A percentile compares a stretch with the other conserved stretches of the same genome.
phyloP scores from a whole-genome alignment of 1,140 invertebrate genomes.

The Agrilus planipennis region DNA sequence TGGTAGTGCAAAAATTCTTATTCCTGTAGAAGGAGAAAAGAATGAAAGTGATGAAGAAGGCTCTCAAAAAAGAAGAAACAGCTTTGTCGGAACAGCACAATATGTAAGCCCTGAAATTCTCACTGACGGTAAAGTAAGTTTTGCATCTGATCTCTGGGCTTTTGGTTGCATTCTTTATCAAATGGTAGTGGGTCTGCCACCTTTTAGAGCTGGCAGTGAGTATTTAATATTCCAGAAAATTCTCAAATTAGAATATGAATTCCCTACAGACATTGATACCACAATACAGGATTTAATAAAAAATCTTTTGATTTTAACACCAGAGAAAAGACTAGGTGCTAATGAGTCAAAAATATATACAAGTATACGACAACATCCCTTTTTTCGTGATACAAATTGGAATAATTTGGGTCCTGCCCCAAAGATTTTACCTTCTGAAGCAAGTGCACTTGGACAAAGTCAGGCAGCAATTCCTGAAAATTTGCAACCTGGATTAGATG shows the following conservation, averaged over 20 bases:
- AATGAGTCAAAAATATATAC: conserved; percentile 62
- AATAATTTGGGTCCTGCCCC: conserved; percentile 75
- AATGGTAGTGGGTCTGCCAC: conserved; percentile 86
- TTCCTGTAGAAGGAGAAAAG: conserved; percentile 14
- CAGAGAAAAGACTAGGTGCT: conserved; percentile 72
- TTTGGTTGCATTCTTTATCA: conserved; percentile 96
- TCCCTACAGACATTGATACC: conserved; percentile 80
- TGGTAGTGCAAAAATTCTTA: conserved; percentile 85
- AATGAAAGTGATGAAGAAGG: conserved; percentile 31
- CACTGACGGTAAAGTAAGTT: conserved; percentile 64
- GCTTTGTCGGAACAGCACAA: conserved; percentile 98
- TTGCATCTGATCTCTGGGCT: conserved; percentile 93
- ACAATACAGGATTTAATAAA: conserved; percentile 78
- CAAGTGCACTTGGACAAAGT: not conserved
- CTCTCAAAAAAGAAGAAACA: conserved; percentile 51
- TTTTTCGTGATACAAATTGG: conserved; percentile 78
- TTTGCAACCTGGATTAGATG: conserved; percentile 74
- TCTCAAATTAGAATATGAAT: conserved; percentile 78
- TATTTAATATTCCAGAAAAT: conserved; percentile 98
- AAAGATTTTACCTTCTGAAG: conserved; percentile 11
- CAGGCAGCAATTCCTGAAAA: conserved; percentile 49
- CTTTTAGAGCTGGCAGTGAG: conserved; percentile 86
- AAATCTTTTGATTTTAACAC: conserved; percentile 74
- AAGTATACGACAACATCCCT: conserved; percentile 72
- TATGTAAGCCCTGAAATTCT: conserved; percentile 96